These are phyloP conservation scores for Lithosia quadra DNA, from an alignment of 2,888 invertebrate species.

Conservation along the genomic window DNA sequence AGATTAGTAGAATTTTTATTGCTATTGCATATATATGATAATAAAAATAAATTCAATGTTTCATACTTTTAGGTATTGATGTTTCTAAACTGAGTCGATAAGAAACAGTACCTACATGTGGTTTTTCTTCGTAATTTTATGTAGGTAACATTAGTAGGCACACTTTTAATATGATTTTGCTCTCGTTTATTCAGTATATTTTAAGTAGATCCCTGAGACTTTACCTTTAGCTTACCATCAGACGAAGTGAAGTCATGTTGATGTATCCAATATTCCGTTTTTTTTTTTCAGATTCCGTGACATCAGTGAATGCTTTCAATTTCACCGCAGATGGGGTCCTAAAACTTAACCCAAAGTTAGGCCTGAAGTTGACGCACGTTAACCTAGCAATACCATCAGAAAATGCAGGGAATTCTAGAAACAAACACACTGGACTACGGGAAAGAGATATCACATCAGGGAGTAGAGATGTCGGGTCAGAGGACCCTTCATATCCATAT, in stretches of 20 bases:
- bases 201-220: too few species aligned
- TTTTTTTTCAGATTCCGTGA: not conserved
- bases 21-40: not conserved
- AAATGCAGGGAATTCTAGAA: not conserved
- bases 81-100: not conserved
- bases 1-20: not conserved
- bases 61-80: not conserved
- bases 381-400: not conserved
- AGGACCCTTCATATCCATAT: too few species aligned
- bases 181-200: too few species aligned
- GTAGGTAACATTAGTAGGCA: too few species aligned
- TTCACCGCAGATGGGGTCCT: not conserved
- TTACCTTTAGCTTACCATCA: too few species aligned
- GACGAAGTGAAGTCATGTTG: too few species aligned
- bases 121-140: not conserved
- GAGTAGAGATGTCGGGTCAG: too few species aligned
- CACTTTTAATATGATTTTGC: too few species aligned
- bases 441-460: not conserved
- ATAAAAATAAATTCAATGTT: slow-evolving; percentile 8
- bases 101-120: slow-evolving; percentile 1
- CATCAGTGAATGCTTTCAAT: not conserved
- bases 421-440: not conserved
- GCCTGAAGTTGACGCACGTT: not conserved
- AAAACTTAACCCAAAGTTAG: not conserved
- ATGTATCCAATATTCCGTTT: too few species aligned